phyloP scores from a whole-genome alignment of 2,888 invertebrate genomes.

The Lithodes maja region DNA sequence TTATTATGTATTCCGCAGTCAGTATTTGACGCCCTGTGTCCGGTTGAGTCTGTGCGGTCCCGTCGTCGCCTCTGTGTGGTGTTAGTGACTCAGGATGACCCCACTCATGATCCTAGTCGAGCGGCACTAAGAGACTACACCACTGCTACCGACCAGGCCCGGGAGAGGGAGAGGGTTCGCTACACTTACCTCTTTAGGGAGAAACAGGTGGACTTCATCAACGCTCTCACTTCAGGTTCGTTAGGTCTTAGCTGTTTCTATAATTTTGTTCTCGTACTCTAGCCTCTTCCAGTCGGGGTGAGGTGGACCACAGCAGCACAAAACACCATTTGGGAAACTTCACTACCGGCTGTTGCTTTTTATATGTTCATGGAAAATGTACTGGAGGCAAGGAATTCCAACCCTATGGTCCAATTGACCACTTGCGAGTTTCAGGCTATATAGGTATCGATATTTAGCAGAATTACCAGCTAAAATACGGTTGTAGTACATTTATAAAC shows the following conservation, averaged over 20 bases:
- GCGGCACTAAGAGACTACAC: constrained; percentile 84
- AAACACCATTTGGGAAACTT: too few relatives aligned
- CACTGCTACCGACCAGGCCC: constrained; percentile 80
- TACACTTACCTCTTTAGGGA: constrained; percentile 92
- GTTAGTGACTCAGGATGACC: constrained; percentile 80
- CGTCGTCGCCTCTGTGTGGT: constrained; percentile 86
- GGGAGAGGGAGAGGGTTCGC: constrained; percentile 81
- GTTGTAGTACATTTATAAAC: too few relatives aligned
- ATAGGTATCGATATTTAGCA: too few relatives aligned
- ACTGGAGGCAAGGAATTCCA: too few relatives aligned
- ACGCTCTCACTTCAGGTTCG: constrained; percentile 79
- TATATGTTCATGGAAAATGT: too few relatives aligned
- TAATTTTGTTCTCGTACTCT: background rate
- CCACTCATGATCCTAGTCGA: constrained; percentile 80
- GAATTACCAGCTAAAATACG: too few relatives aligned
- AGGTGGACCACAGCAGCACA: too few relatives aligned
- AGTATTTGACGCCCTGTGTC: constrained; percentile 89
- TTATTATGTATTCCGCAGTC: constrained; percentile 75
- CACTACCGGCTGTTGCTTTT: too few relatives aligned
- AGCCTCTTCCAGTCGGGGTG: background rate
- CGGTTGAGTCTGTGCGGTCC: constrained; percentile 88
- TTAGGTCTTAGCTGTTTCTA: background rate
- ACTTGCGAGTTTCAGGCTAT: too few relatives aligned
- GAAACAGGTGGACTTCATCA: constrained; percentile 87
- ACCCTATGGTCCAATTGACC: too few relatives aligned